These are phyloP conservation scores for Cirrhinus molitorella DNA, from an alignment of 2,797 vertebrate genomes.

Conservation along the genomic window DNA sequence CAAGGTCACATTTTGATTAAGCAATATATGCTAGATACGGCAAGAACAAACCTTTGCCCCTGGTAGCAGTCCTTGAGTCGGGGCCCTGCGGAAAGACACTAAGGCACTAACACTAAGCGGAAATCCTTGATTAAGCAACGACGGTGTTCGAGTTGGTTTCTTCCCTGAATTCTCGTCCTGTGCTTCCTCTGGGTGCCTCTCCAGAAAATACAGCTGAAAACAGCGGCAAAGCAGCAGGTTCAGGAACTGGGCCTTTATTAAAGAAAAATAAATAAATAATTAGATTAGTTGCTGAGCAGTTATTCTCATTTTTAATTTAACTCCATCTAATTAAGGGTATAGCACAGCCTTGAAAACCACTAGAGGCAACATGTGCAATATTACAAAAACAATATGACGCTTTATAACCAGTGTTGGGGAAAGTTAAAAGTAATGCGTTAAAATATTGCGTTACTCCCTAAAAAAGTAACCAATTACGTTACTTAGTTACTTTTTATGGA, in stretches of 20 bases:
- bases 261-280: background rate
- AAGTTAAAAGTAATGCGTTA: too few species aligned
- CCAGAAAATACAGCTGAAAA: conserved; percentile 91
- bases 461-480: too few species aligned
- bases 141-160: conserved; percentile 68
- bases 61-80: conserved; percentile 74
- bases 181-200: conserved; percentile 87
- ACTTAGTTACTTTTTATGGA: too few species aligned
- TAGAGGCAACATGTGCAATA: background rate
- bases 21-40: background rate
- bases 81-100: conserved; percentile 91
- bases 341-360: too few species aligned
- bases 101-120: conserved; percentile 92
- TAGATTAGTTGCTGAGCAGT: background rate
- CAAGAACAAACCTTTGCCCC: conserved; percentile 76
- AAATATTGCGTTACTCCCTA: too few species aligned
- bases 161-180: conserved; percentile 61
- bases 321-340: background rate
- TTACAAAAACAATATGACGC: too few species aligned
- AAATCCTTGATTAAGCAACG: conserved; percentile 87
- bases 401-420: too few species aligned
- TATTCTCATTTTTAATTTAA: background rate
- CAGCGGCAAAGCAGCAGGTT: conserved; percentile 93
- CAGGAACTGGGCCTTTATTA: conserved; percentile 85
- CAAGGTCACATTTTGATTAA: too few species aligned